phyloP scores from a whole-genome alignment of 2,888 invertebrate species.

The Ophraella communa region DNA sequence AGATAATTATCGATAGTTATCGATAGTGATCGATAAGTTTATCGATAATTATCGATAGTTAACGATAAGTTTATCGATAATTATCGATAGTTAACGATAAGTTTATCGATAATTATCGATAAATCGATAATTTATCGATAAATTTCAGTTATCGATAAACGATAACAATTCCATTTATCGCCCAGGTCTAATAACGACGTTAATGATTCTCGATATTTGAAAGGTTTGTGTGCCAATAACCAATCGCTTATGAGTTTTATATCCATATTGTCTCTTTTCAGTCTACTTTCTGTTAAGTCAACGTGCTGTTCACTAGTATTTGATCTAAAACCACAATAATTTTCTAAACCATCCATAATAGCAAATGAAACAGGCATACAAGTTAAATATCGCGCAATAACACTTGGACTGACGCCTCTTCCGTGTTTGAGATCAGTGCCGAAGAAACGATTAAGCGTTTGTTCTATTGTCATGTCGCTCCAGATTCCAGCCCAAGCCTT shows the following conservation, averaged over 20 bases:
- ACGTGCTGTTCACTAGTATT: constrained; percentile 12
- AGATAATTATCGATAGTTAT: too few species aligned
- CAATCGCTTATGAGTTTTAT: background rate
- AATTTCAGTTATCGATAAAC: too few species aligned
- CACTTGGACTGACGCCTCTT: background rate
- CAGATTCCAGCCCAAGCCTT: constrained; percentile 23
- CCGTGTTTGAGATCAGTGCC: constrained; percentile 38
- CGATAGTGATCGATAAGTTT: too few species aligned
- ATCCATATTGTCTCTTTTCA: background rate
- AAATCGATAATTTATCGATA: too few species aligned
- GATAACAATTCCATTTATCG: too few species aligned
- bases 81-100: too few species aligned
- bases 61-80: too few species aligned
- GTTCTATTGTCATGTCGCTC: constrained; percentile 51
- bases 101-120: too few species aligned
- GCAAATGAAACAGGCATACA: background rate
- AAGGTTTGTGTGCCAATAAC: background rate
- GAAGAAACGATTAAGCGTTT: constrained; percentile 40
- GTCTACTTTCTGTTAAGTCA: background rate
- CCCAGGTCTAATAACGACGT: too few species aligned
- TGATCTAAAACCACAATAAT: background rate
- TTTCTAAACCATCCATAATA: background rate
- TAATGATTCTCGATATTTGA: background rate
- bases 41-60: too few species aligned
- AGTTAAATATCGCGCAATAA: background rate